phyloP scores from a whole-genome alignment of 2,113 vertebrate genomes.

The Bothrops jararaca region DNA sequence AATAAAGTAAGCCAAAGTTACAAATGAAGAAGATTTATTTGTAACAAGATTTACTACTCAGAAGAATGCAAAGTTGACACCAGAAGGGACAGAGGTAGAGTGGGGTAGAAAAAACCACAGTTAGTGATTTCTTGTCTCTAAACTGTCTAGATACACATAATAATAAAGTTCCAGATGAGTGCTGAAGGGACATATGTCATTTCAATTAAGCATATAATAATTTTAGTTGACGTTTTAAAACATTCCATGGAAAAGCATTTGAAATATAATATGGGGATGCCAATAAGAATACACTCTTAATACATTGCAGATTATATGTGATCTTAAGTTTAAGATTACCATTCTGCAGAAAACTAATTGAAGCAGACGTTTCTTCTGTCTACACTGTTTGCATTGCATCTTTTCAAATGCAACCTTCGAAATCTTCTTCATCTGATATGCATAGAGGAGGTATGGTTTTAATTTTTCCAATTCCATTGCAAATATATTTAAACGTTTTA shows the following conservation, averaged over 20 bases:
- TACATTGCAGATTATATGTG: conserved; percentile 68
- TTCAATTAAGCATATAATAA: conserved; percentile 62
- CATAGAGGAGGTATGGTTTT: conserved; percentile 61
- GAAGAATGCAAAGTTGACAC: conserved; percentile 24
- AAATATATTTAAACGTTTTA: conserved; percentile 70
- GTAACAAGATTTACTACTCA: conserved; percentile 28
- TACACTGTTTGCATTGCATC: conserved; percentile 48
- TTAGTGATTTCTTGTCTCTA: conserved; percentile 66
- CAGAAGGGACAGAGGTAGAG: conserved; percentile 48
- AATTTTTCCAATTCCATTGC: conserved; percentile 66
- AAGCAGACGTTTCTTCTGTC: conserved; percentile 62
- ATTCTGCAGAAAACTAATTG: conserved; percentile 64
- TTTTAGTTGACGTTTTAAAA: conserved; percentile 65
- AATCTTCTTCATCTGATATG: conserved; percentile 54
- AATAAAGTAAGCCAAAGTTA: conserved; percentile 43
- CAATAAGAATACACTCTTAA: conserved; percentile 69
- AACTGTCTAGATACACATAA: conserved; percentile 66
- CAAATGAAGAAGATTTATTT: background rate
- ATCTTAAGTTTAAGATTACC: conserved; percentile 68
- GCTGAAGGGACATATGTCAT: conserved; percentile 64
- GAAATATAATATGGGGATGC: conserved; percentile 67
- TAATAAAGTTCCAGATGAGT: conserved; percentile 60
- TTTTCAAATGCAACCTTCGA: conserved; percentile 59
- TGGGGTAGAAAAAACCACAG: conserved; percentile 52
- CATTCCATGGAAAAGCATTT: conserved; percentile 70